A percentile compares a stretch with the other conserved stretches of the same genome.
Conservation (phyloP, 2,888 invertebrate species). For the Chorisops tibialis region DNA sequence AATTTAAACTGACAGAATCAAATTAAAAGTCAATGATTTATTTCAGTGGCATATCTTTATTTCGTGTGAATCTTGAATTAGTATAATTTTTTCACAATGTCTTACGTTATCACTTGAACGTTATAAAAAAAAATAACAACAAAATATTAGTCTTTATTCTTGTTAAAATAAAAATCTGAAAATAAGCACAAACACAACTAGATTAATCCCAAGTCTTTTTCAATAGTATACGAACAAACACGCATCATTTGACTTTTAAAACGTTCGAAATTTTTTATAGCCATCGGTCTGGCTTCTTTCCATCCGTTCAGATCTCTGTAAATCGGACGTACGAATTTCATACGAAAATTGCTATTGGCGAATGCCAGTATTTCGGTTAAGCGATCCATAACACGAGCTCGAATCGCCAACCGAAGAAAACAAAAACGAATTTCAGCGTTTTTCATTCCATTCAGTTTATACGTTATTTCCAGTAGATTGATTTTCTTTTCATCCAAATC, state of each 20-base stretch:
- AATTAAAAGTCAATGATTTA: too few species aligned
- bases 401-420: conserved; percentile 76
- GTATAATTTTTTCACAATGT: not conserved
- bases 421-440: conserved; percentile 79
- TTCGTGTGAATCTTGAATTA: not conserved
- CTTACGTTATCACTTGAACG: not conserved
- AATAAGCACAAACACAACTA: conserved; percentile 14
- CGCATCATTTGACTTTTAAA: conserved; percentile 80
- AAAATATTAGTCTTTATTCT: not conserved
- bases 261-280: conserved; percentile 69
- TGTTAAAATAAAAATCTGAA: not conserved
- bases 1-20: too few species aligned
- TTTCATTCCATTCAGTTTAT: conserved; percentile 61
- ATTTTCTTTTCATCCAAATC: conserved; percentile 57
- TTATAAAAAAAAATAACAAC: not conserved
- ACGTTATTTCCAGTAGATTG: conserved; percentile 58
- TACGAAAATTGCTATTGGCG: conserved; percentile 79
- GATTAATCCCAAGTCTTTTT: conserved; percentile 64
- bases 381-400: conserved; percentile 64
- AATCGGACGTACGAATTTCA: conserved; percentile 87
- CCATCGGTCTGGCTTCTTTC: conserved; percentile 65
- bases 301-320: conserved; percentile 81
- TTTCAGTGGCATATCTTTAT: too few species aligned
- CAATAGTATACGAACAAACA: conserved; percentile 68
- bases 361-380: conserved; percentile 70